Base-by-base conservation (phyloP, 1,140 invertebrate genomes). In the Aphelenchoides fujianensis region DNA sequence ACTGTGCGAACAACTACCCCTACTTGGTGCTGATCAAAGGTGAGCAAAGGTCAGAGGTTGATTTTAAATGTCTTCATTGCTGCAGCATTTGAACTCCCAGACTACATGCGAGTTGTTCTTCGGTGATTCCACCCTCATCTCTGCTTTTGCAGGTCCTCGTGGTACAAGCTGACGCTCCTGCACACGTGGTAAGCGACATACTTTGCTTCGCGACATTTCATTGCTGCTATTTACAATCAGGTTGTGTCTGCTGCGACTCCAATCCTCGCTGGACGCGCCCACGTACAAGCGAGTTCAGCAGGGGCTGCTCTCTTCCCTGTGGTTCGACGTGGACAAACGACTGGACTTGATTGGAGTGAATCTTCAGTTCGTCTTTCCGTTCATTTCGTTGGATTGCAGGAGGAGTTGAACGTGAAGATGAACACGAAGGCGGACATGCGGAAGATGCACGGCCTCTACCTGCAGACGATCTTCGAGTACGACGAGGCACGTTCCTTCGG, bases 1-100 rank as follows among this genome's bases (percentile, higher is more conserved):
- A 72, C 37, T 76, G 74, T 54, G 76, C 74, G 36, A 78, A 76
- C 31, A 78, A 59, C 16, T 76, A 48, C 36, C 72, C 76, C 7
- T 76, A 66, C 61, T 35, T 76, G 12, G 23, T 55, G 2, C 32
- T 76, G 23, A 32, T 32, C 23, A 73, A 66, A 62, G 75, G 74
- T 74, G 55, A n/a, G 23, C 34, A 12, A 41, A 12, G 53, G 37
- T 2, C 53, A n/a, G n/a, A n/a, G 2, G n/a, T 12, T 16, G 32
- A 12, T 36, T 27, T 16, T 70, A 19, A 16, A 41, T 36, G 12
- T 53, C 28, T 28, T 53, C 19, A 28, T 74, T 73, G 31, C 67
- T 74, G 16, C 76, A 77, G 74, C 69, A 16, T 75, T 75, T 70
- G 74, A 54, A 7, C 55, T 75, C 19, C 53, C 48, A 5, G 74